Base-by-base conservation (phyloP, 1,140 invertebrate species). In the Eriocheir sinensis region DNA sequence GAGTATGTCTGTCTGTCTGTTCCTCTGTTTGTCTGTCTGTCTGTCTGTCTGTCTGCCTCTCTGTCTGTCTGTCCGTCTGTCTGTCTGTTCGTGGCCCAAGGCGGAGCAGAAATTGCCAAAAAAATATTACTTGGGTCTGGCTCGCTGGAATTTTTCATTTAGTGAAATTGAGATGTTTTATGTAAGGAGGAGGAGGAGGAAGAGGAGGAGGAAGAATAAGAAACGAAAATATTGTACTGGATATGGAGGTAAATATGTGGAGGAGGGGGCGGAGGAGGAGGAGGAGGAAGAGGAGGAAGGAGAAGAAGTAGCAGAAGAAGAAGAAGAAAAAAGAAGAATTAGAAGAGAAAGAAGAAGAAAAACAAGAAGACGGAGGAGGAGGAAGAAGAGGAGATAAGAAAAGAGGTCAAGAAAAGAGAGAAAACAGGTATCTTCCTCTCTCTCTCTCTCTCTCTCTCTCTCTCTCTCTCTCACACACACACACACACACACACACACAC, bases 151-250 rank as follows among this genome's bases (percentile, higher is more conserved):
- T 72, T 72, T 72, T 72, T 72, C 60, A 72, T 72, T 72, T 72
- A 72, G 60, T 72, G 60, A 72, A 72, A 72, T 72, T 72, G 60
- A 72, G 60, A 72, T 72, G 60, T 72, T 72, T 72, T 72, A 72
- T 72, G 27, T 72, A 12, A 27, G 60, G 60, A 72, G 60, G 60
- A 72, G 60, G 60, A 72, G 60, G 60, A 72, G 60, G 60, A 72
- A n/a, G 60, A 72, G 27, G 27, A 72, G 60, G 60, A 72, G 60
- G 60, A 72, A n/a, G 60, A 72, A n/a, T 21, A 72, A n/a, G 60
- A 72, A n/a, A n/a, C 27, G 60, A n/a, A 72, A n/a, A n/a, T n/a
- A n/a, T n/a, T n/a, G n/a, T n/a, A n/a, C n/a, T n/a, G n/a, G n/a
- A n/a, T n/a, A n/a, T n/a, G n/a, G n/a, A n/a, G n/a, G n/a, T n/a